Percentiles rank a stretch among this genome's conserved stretches.
Conservation (phyloP, 2,888 invertebrate species). For the Hyposoter didymator region DNA sequence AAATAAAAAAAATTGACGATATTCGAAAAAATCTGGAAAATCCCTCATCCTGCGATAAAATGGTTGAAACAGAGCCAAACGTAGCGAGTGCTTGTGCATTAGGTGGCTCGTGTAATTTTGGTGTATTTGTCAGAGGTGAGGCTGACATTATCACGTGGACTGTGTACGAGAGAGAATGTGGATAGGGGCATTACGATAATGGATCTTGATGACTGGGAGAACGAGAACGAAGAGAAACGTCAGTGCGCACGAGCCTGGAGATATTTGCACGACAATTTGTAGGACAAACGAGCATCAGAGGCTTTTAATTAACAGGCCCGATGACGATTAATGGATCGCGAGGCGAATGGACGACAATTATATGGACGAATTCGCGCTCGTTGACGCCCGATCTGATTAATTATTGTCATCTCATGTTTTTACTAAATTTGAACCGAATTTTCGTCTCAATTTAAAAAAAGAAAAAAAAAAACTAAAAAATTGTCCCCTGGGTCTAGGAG, state of each 20-base stretch:
- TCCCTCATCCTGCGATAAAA: no score
- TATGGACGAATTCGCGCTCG: neutral
- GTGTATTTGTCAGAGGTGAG: neutral
- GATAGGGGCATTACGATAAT: conserved; percentile 73
- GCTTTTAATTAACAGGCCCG: conserved; percentile 74
- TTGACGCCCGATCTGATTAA: neutral
- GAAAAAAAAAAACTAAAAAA: no score
- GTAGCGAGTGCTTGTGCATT: neutral
- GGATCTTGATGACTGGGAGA: conserved; percentile 66
- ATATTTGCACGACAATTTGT: conserved; percentile 28
- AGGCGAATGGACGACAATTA: conserved; percentile 3
- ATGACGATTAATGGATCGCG: conserved; percentile 60
- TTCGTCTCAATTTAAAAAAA: neutral
- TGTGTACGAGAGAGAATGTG: conserved; percentile 44
- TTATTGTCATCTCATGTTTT: neutral
- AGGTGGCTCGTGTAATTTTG: neutral
- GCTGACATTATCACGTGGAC: neutral
- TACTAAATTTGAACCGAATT: neutral
- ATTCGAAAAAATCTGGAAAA: no score
- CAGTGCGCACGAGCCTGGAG: neutral
- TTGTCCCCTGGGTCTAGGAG: no score
- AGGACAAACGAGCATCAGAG: conserved; percentile 55
- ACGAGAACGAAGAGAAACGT: conserved; percentile 31
- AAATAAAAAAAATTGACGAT: no score
- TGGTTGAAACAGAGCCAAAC: neutral